Percentiles rank a stretch among this genome's conserved stretches.
phyloP scores from a whole-genome alignment of 2,797 vertebrate species.

The Cirrhinus mrigala region DNA sequence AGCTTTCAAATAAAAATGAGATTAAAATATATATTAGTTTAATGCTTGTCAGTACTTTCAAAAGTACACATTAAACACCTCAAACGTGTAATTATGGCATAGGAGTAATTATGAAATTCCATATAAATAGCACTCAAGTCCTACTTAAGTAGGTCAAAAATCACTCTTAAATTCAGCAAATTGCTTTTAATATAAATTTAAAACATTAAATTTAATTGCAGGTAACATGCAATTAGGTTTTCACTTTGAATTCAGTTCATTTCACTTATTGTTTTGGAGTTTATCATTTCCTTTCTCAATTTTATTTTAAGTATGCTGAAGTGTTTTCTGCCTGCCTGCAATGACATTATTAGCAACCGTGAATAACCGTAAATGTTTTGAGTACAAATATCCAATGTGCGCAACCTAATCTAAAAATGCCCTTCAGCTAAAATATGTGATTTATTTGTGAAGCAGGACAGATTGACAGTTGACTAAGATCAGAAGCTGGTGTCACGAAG shows the following conservation, averaged over 20 bases:
- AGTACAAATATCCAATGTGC: background rate
- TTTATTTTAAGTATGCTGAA: background rate
- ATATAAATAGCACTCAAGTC: background rate
- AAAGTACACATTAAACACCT: background rate
- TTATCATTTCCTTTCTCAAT: background rate
- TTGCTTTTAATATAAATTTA: background rate
- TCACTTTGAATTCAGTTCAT: background rate
- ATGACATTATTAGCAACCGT: background rate
- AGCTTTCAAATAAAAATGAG: background rate
- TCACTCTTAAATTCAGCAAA: background rate
- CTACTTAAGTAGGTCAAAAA: background rate
- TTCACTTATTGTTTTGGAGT: background rate
- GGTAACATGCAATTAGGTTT: background rate
- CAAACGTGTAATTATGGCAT: no score
- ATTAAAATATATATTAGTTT: background rate
- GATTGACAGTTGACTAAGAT: constrained; percentile 16
- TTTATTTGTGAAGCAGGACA: background rate
- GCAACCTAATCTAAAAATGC: constrained; percentile 6
- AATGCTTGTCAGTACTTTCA: background rate
- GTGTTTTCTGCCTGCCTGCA: background rate
- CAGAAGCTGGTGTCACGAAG: constrained; percentile 10
- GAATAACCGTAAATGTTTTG: background rate
- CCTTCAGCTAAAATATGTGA: constrained; percentile 5
- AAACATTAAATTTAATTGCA: background rate
- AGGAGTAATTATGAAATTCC: background rate